Evolutionary conservation across 2,888 invertebrate genomes (phyloP).

Genomic region (Temnothorax unifasciatus): DNA sequence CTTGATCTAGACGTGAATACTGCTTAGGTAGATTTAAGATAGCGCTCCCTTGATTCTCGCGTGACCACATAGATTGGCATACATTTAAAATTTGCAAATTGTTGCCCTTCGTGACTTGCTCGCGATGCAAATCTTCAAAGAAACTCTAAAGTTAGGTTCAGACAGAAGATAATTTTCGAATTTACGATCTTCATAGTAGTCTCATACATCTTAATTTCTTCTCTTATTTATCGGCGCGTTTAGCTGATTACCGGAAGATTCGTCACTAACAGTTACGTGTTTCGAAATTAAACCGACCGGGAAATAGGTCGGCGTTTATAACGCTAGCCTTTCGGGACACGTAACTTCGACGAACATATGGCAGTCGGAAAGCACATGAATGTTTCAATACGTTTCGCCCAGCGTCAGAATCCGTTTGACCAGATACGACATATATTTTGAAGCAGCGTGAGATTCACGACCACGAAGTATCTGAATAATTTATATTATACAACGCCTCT

Average conservation of each 20-base stretch:
- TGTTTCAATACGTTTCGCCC: conserved; percentile 53
- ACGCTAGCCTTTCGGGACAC: conserved; percentile 6
- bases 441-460: neutral
- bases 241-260: conserved; percentile 10
- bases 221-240: neutral
- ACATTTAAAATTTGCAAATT: conserved; percentile 33
- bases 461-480: conserved; percentile 70
- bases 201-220: conserved; percentile 17
- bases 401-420: conserved; percentile 27
- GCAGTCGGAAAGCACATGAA: conserved; percentile 42
- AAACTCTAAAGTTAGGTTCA: conserved; percentile 26
- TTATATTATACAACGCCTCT: conserved; percentile 57
- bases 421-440: conserved; percentile 29
- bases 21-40: conserved; percentile 17
- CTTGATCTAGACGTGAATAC: conserved; percentile 3
- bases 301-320: neutral
- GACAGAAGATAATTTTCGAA: neutral
- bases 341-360: conserved; percentile 28
- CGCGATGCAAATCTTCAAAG: conserved; percentile 21
- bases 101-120: conserved; percentile 22
- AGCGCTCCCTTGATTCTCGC: neutral
- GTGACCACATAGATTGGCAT: conserved; percentile 26
- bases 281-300: neutral
- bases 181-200: neutral
- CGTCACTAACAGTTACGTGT: neutral